Evolutionary conservation across 1,140 invertebrate species (phyloP), one percentile per base, ranked within the genome.

Genomic region (Eubasilissa regina): DNA sequence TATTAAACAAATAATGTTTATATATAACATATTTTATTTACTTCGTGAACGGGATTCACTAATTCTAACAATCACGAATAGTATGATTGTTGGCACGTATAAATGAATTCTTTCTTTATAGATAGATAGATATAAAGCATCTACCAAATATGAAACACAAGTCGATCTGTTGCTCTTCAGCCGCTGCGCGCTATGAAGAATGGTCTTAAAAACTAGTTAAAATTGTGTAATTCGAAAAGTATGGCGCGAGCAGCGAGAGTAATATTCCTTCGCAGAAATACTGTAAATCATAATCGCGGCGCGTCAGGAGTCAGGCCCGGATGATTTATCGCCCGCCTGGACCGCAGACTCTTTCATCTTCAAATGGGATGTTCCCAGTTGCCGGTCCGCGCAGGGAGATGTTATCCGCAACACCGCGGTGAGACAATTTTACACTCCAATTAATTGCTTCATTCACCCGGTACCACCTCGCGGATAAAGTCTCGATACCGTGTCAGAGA

Each of bases 221-320:
- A 80, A 73, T 45, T 58, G 58, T 62, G 55, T 80, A 80, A 80
- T 80, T 80, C 77, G 53, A 72, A 77, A 80, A 80, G 19, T 51
- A 70, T 60, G 75, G 56, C 44, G 77, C 64, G 25, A 47, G 43
- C 56, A 25, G 25, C 58, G 44, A 25, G 64, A 47, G 80, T 81
- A 78, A 78, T 62, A 56, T 55, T 60, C 75, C 75, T 72, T 56
- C 56, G 72, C 51, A 51, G 62, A 76, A 51, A 66, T 45, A 53
- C 47, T 53, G 77, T 81, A 81, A 81, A 81, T 81, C 80, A 81
- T 81, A 78, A 79, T 81, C 73, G 80, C 51, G 72, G 53, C 21
- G 76, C 17, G 76, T 78, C 55, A 47, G 68, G 48, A 21, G 47
- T 47, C 66, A 56, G 47, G 55, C 13, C 25, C 48, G 66, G 78